Base-by-base conservation (phyloP, 2,113 vertebrate genomes). In the Acinonyx jubatus region DNA sequence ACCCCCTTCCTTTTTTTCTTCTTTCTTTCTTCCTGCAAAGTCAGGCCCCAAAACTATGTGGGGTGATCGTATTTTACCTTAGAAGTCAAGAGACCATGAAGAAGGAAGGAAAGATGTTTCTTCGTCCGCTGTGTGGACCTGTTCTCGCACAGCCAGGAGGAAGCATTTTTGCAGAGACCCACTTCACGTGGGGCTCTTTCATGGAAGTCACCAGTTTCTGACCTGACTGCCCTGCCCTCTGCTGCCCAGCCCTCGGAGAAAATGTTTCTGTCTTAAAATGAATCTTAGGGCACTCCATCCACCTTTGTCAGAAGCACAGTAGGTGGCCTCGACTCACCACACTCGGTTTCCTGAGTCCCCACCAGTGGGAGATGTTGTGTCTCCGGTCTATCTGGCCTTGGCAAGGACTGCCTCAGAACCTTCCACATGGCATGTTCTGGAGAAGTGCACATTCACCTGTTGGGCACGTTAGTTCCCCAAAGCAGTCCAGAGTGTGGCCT, bases 401-500 rank as follows among this genome's bases (percentile, higher is more conserved):
- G 33, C 16, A 71, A 18, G 21, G 21, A 45, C 16, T 48, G 57
- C 52, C 14, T 2, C 33, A 50, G 19, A 48, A 16, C 27, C 50
- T 41, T 11, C 31, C 16, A 29, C 19, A 31, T 45, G 57, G 23
- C 16, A 41, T 21, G 7, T 41, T 41, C 61, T 16, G 33, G 25
- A 65, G 36, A 68, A 38, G 48, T 3, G 14, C 13, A 5, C 4
- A 12, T 13, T 11, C 4, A 18, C 10, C 14, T 0, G 41, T 9
- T 89, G 15, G 38, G 10, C 13, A 3, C 6, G 11, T 74, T 0
- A 0, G 4, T n/a, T 69, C 14, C 29, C 31, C 29, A 4, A 23
- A 71, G 16, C 1, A 16, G 11, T 9, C 36, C 36, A 6, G 19
- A 21, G 7, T 8, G 18, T 1, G 50, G 4, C 27, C 33, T n/a